Evolutionary conservation across 1,140 invertebrate species (phyloP), one percentile per base, ranked within the genome.

Genomic region (Drosophila arawakana): DNA sequence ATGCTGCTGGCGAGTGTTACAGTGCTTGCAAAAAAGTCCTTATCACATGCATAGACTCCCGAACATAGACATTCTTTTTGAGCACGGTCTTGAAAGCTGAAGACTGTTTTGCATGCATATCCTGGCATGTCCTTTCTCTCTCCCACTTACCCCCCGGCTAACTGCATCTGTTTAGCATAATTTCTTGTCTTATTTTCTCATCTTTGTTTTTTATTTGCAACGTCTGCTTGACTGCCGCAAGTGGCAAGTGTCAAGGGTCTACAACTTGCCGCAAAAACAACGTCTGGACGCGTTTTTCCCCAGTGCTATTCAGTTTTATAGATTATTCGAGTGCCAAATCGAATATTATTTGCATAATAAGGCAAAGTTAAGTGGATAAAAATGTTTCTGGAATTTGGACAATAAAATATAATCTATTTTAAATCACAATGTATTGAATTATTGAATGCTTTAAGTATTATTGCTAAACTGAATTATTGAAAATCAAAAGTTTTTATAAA

Each of bases 161-260:
- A 86, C 79, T 86, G 83, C 83, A 86, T 83, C 80, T 89, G 77
- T 71, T 86, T 86, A 86, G 83, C 83, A 86, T 86, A 86, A 86
- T 86, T 86, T 86, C 76, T 68, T 63, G 76, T 69, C 84, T 63
- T 73, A 63, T 76, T 66, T 60, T 60, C 13, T 46, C 60, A 69
- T 43, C 43, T 18, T 34, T 15, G 11, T 7, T 21, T n/a, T 41
- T 60, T 35, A 5, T 43, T 13, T 25, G 37, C 67, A 44, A 18
- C 47, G 66, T 68, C 55, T 68, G 66, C 54, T 50, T 54, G 46
- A 54, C 25, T 21, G 55, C 39, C 25, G 43, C 50, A 54, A 63
- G 46, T 49, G 46, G 55, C 54, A 72, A 47, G 58, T 35, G 81
- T 81, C 81, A 78, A 73, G 75, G 58, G 71, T 47, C 57, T 4